These are phyloP conservation scores for Beris chalybata DNA, from an alignment of 2,888 invertebrate species.

Conservation along the genomic window DNA sequence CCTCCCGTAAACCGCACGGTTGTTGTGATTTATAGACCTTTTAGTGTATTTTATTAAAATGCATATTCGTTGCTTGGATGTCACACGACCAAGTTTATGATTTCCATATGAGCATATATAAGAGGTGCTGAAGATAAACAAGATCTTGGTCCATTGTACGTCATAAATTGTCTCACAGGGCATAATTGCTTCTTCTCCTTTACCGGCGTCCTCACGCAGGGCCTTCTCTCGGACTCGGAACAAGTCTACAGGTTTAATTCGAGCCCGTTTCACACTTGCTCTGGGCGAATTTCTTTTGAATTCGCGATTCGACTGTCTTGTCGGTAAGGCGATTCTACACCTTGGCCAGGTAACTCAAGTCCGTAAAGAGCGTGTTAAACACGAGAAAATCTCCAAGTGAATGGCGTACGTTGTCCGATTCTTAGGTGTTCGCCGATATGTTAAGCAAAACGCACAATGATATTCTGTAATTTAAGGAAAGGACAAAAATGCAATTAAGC, in stretches of 20 bases:
- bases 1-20: no score
- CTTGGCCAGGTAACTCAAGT: no score
- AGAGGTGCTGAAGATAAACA: conserved; percentile 43
- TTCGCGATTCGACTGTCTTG: no score
- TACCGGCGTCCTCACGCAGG: background rate
- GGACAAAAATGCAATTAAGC: background rate
- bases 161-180: conserved; percentile 50
- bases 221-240: background rate
- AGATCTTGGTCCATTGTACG: conserved; percentile 46
- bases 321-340: no score
- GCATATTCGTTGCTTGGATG: conserved; percentile 57
- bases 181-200: conserved; percentile 42
- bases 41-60: conserved; percentile 58
- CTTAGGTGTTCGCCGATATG: conserved; percentile 14
- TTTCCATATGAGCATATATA: conserved; percentile 54
- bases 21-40: conserved; percentile 55
- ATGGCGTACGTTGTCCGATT: conserved; percentile 10
- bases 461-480: background rate
- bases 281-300: no score
- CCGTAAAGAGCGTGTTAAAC: no score
- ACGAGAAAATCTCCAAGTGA: no score
- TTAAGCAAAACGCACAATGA: background rate
- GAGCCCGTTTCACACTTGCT: conserved; percentile 19
- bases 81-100: conserved; percentile 56
- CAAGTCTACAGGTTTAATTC: conserved; percentile 18